phyloP scores from a whole-genome alignment of 2,888 invertebrate genomes.

The Anagyrus pseudococci region DNA sequence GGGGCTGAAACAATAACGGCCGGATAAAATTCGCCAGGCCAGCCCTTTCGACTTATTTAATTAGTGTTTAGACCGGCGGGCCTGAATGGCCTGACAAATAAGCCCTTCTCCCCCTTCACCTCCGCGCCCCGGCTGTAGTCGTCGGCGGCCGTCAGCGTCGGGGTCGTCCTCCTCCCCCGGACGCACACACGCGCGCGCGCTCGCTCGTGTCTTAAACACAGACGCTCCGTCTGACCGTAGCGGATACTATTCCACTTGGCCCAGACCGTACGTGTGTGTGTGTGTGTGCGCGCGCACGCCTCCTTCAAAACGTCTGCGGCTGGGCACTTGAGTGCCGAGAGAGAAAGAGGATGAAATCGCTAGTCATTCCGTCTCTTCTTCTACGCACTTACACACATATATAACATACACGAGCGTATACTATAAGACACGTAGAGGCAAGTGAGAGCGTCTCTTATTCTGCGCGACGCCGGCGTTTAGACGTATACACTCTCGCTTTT shows the following conservation, averaged over 20 bases:
- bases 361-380: constrained; percentile 19
- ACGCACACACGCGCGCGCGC: not conserved
- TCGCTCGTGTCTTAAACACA: constrained; percentile 9
- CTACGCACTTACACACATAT: not conserved
- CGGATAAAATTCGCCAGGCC: constrained; percentile 1
- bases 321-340: constrained; percentile 19
- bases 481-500: no score
- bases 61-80: constrained; percentile 20
- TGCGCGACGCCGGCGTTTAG: no score
- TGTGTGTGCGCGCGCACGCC: constrained; percentile 2
- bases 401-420: no score
- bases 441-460: no score
- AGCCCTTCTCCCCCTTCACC: constrained; percentile 27
- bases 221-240: constrained; percentile 42
- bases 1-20: constrained; percentile 2
- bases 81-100: constrained; percentile 14
- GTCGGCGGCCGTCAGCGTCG: no score
- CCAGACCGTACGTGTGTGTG: constrained; percentile 5
- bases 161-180: no score
- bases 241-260: constrained; percentile 42
- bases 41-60: constrained; percentile 17
- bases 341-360: constrained; percentile 17
- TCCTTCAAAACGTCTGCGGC: constrained; percentile 21
- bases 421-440: no score
- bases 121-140: no score